Base-by-base conservation (phyloP, 2,113 vertebrate genomes). In the Grammomys surdaster region DNA sequence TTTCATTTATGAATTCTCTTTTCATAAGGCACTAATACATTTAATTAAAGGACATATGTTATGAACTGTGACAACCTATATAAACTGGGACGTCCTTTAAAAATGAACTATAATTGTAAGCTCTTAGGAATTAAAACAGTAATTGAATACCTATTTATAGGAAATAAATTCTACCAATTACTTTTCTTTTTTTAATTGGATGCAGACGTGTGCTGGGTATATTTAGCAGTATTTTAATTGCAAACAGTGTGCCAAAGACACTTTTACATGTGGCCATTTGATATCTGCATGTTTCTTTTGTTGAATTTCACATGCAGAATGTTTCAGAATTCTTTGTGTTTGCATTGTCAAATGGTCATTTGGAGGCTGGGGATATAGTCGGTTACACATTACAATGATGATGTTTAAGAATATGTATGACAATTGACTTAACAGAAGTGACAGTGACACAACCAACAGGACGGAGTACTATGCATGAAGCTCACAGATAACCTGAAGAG, bases 191-290 rank as follows among this genome's bases (percentile, higher is more conserved):
- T 93, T 90, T 85, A 97, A 95, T 96, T 96, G 77, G 77, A 95
- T 95, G 9, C 48, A 91, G 60, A 93, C 75, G 10, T 93, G 19
- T 77, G 75, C 20, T 96, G 92, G 54, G 69, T 93, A 96, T 96
- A 97, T 95, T 97, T 97, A 96, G 85, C 93, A 90, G 1, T 92
- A 90, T 90, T 97, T 97, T 97, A 96, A 95, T 94, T 97, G 95
- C 91, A 96, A 92, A 93, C 77, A 89, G 96, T 85, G 56, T 94
- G 90, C 75, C 95, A 96, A 84, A 96, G 60, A 93, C 67, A 92
- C 82, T 97, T 97, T 96, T 92, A 88, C 73, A 95, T 65, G 72
- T 72, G 95, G 65, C 76, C 76, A 70, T 94, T 96, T 93, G 72
- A 94, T 96, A 95, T 81, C 46, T 94, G 14, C 85, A 31, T 73